Conservation (phyloP, 23 tunicate species). For the Oikopleura vanhoeffeni region DNA sequence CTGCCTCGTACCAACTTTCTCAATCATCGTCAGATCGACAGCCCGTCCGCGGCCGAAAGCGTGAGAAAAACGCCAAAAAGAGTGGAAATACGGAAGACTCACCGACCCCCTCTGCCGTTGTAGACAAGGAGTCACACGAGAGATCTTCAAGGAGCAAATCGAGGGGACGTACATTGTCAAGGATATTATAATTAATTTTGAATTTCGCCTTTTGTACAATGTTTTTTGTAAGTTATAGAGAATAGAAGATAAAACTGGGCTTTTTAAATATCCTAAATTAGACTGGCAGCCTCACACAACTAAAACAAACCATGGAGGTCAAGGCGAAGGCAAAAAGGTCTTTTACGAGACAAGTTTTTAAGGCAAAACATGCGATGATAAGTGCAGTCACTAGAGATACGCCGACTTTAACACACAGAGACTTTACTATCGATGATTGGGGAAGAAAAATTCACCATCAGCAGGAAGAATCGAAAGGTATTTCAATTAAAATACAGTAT, state of each 20-base stretch:
- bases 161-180: background rate
- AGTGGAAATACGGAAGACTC: background rate
- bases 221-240: background rate
- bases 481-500: too few relatives aligned
- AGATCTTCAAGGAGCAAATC: background rate
- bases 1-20: too few relatives aligned
- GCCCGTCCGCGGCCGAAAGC: background rate
- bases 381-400: background rate
- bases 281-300: background rate
- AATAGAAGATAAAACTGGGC: background rate
- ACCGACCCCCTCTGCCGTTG: background rate
- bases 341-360: background rate
- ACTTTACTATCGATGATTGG: constrained; percentile 10
- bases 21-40: too few relatives aligned
- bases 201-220: background rate
- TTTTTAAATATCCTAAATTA: background rate
- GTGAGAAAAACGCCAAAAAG: background rate
- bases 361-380: background rate
- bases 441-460: constrained; percentile 4
- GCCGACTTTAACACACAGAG: background rate
- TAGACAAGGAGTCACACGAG: background rate
- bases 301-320: constrained; percentile 14
- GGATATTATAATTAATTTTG: background rate
- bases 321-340: constrained; percentile 15
- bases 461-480: constrained; percentile 11